Evolutionary conservation across 2,888 invertebrate genomes (phyloP).

Genomic region (Synanthedon myopaeformis): DNA sequence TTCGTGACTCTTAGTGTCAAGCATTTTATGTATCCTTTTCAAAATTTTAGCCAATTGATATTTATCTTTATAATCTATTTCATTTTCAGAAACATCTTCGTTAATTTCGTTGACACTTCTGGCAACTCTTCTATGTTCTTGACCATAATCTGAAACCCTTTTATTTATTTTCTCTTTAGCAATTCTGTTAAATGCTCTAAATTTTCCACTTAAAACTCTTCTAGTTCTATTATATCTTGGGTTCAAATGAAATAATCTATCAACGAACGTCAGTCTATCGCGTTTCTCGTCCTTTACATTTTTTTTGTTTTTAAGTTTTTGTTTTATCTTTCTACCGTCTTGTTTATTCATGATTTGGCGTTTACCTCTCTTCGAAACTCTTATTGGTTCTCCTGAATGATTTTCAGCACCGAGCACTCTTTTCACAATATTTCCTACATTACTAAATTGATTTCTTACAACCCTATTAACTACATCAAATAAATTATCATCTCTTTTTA

Average conservation of each 20-base stretch:
- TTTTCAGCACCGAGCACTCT: neutral
- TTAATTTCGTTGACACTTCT: neutral
- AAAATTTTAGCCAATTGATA: conserved; percentile 32
- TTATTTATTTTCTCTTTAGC: neutral
- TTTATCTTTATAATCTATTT: conserved; percentile 25
- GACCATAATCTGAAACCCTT: neutral
- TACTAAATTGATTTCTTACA: neutral
- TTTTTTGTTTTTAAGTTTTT: neutral
- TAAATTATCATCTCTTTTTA: neutral
- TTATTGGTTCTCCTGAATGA: neutral
- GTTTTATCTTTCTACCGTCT: neutral
- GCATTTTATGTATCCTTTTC: conserved; percentile 29
- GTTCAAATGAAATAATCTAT: neutral
- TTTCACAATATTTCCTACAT: neutral
- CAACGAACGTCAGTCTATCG: neutral
- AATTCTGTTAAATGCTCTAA: neutral
- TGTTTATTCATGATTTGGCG: neutral
- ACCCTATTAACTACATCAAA: neutral
- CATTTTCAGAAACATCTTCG: conserved; percentile 22
- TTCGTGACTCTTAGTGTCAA: conserved; percentile 20
- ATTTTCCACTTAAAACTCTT: neutral
- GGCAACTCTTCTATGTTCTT: conserved; percentile 1
- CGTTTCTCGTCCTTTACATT: neutral
- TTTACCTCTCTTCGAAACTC: neutral
- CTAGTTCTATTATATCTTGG: conserved; percentile 1